Evolutionary conservation across 2,888 invertebrate species (phyloP), one percentile per base, ranked within the genome.

Genomic region (Dynastes maya): DNA sequence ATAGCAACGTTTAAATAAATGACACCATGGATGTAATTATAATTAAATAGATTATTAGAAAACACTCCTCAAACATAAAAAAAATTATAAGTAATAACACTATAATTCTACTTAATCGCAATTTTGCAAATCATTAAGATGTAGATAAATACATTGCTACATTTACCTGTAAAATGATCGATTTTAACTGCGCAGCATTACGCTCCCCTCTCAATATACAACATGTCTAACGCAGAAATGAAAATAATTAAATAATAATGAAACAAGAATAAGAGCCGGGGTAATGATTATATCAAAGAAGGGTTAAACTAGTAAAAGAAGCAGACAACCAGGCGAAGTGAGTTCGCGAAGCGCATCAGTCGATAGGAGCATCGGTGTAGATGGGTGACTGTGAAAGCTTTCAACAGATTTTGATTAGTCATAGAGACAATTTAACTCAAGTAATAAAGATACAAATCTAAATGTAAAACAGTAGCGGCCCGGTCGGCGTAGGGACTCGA

Each of bases 241-340:
- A 89, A 89, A 89, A 89, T 89, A 89, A 89, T 89, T 88, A 89
- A 89, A 89, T 89, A 89, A 89, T 89, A 89, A 89, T 89, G 89
- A 89, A 89, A 88, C 89, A 87, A 86, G 87, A 86, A 86, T 85
- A 86, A 86, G 87, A 87, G 86, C 86, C 75, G 85, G 87, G 86
- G 86, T 87, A 88, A 89, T 89, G 88, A 89, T 89, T 88, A 88
- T 88, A 89, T 89, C 88, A 88, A 88, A 88, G 88, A 88, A 86
- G 88, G 88, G 88, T 88, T 88, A 85, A 88, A 86, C 86, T 86
- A 84, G 84, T 84, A 83, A 83, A 85, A 83, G 83, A 84, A 83
- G 55, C 84, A 84, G 79, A 79, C 81, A 80, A 76, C 77, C 83
- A 81, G 72, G 72, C 78, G 71, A 79, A 78, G 79, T 76, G 70